Evolutionary conservation across 2,888 invertebrate genomes (phyloP).

Genomic region (Melipona beecheii): DNA sequence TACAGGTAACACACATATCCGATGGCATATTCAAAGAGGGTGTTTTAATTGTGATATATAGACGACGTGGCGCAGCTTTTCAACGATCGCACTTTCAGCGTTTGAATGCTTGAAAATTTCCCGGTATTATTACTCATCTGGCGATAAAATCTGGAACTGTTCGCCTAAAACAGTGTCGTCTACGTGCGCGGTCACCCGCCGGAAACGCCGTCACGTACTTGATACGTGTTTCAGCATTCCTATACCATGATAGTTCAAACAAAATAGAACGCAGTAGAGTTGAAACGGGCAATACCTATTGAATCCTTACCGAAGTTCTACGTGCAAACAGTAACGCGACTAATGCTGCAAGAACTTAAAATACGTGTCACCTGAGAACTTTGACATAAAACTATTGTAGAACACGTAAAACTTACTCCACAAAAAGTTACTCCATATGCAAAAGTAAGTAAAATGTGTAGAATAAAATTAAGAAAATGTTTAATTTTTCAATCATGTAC

Average conservation of each 20-base stretch:
- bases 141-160: conserved; percentile 14
- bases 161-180: conserved; percentile 3
- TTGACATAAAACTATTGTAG: not conserved
- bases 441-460: not conserved
- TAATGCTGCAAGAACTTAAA: no score
- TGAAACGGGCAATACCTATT: not conserved
- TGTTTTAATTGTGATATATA: conserved; percentile 27
- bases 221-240: conserved; percentile 5
- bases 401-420: no score
- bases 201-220: not conserved
- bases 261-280: not conserved
- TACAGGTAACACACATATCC: not conserved
- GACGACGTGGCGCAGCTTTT: not conserved
- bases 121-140: conserved; percentile 26
- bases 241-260: conserved; percentile 3
- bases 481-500: no score
- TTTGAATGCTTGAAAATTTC: conserved; percentile 21
- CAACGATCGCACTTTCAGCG: not conserved
- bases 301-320: not conserved
- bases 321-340: no score
- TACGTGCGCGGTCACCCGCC: not conserved
- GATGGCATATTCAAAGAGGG: not conserved
- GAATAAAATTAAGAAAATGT: not conserved
- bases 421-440: not conserved
- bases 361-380: no score